Conservation (phyloP, 2,113 vertebrate genomes). For the Chaetops frenatus region DNA sequence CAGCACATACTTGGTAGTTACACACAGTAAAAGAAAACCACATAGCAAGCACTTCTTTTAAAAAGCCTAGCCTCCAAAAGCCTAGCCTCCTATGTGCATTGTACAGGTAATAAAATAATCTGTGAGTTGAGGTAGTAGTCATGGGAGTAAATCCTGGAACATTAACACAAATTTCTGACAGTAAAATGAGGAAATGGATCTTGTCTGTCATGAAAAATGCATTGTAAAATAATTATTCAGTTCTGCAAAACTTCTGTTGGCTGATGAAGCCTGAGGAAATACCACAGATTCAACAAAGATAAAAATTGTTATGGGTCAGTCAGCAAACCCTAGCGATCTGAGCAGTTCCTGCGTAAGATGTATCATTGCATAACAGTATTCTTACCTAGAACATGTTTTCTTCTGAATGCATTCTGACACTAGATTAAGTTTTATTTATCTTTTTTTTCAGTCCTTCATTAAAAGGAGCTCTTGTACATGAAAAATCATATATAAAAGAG, state of each 20-base stretch:
- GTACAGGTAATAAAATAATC: not conserved
- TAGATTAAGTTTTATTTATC: not conserved
- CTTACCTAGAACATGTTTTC: not conserved
- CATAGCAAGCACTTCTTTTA: not conserved
- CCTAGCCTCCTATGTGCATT: not conserved
- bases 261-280: not conserved
- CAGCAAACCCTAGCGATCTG: not conserved
- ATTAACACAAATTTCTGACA: not conserved
- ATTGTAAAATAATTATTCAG: not conserved
- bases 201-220: conserved; percentile 12
- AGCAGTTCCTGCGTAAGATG: not conserved
- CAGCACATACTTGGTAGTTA: not conserved
- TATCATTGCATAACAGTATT: not conserved
- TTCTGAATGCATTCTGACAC: conserved; percentile 8
- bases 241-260: not conserved
- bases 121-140: not conserved
- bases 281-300: not conserved
- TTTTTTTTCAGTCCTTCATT: conserved; percentile 10
- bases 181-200: not conserved
- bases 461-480: not conserved
- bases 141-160: not conserved
- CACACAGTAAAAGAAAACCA: conserved; percentile 25
- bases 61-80: not conserved
- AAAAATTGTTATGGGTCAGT: not conserved
- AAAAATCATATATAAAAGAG: not conserved